A percentile compares a stretch with the other conserved stretches of the same genome.
phyloP scores from a whole-genome alignment of 2,113 vertebrate genomes.

The Aptenodytes forsteri region DNA sequence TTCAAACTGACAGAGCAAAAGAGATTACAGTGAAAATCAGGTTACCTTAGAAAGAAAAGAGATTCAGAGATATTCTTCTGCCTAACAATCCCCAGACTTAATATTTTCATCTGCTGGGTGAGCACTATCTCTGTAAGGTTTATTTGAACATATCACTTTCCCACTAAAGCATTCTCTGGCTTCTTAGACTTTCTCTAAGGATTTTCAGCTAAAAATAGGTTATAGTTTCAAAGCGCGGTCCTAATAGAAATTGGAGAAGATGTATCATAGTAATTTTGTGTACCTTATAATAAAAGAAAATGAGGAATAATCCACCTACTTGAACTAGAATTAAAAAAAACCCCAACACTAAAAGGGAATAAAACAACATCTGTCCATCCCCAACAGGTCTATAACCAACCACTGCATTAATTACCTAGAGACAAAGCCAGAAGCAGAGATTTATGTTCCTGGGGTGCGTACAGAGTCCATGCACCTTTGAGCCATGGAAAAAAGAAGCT shows the following conservation, averaged over 20 bases:
- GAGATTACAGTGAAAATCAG: slow-evolving; percentile 52
- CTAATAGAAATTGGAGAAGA: slow-evolving; percentile 34
- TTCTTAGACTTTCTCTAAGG: slow-evolving; percentile 20
- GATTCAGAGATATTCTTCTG: slow-evolving; percentile 15
- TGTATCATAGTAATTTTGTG: not conserved
- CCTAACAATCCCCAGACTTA: slow-evolving; percentile 44
- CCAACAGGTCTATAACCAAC: not conserved
- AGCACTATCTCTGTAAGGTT: slow-evolving; percentile 34
- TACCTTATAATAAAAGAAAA: slow-evolving; percentile 21
- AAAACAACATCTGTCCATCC: not conserved
- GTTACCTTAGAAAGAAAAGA: slow-evolving; percentile 46
- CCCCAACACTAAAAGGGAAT: not conserved
- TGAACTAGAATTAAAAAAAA: not conserved
- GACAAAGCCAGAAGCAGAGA: not conserved
- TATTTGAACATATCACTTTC: slow-evolving; percentile 38
- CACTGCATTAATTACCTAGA: not conserved
- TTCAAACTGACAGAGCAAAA: slow-evolving; percentile 57
- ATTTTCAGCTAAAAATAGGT: slow-evolving; percentile 36
- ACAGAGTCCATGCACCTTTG: accelerated
- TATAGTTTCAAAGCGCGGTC: not conserved
- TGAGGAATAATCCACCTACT: not conserved
- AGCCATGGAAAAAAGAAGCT: not conserved
- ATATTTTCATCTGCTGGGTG: slow-evolving; percentile 43
- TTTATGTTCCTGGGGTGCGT: not conserved
- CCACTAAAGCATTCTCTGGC: slow-evolving; percentile 11